Evolutionary conservation across 2,113 vertebrate genomes (phyloP).

Genomic region (Brachirus orientalis): DNA sequence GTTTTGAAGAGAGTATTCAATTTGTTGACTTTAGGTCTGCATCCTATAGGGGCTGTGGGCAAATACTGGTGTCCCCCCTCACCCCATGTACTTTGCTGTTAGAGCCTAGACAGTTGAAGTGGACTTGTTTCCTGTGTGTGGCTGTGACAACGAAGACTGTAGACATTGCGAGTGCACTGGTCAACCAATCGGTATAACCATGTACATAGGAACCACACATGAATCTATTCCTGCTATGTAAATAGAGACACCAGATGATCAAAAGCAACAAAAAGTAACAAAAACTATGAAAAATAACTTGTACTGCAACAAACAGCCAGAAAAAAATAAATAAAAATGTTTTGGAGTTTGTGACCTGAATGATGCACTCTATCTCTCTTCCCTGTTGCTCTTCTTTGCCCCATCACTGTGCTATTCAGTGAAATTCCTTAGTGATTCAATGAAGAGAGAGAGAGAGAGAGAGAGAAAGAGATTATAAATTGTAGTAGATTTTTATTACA

Average conservation of each 20-base stretch:
- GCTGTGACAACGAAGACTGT: conserved; percentile 67
- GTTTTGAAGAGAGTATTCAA: conserved; percentile 70
- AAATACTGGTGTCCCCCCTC: conserved; percentile 19
- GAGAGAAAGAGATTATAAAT: conserved; percentile 45
- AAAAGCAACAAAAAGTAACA: conserved; percentile 82
- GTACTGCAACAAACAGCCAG: conserved; percentile 79
- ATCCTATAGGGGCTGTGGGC: conserved; percentile 49
- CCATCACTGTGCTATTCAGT: conserved; percentile 43
- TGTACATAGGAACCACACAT: conserved; percentile 81
- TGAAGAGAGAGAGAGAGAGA: conserved; percentile 39
- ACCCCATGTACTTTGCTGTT: conserved; percentile 59
- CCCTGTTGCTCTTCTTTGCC: conserved; percentile 52
- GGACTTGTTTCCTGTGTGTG: conserved; percentile 67
- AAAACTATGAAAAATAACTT: conserved; percentile 79
- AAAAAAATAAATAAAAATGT: conserved; percentile 80
- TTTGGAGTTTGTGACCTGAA: conserved; percentile 82
- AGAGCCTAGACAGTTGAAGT: conserved; percentile 70
- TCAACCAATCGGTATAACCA: conserved; percentile 62
- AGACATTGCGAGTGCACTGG: conserved; percentile 55
- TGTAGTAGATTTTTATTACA: conserved; percentile 62
- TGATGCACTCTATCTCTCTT: conserved; percentile 69
- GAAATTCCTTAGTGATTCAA: conserved; percentile 31
- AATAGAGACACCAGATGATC: conserved; percentile 82
- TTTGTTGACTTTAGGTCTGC: conserved; percentile 66
- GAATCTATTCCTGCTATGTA: conserved; percentile 83